These are phyloP conservation scores for Crepidodera aurea DNA, from an alignment of 2,888 invertebrate species.

Conservation along the genomic window DNA sequence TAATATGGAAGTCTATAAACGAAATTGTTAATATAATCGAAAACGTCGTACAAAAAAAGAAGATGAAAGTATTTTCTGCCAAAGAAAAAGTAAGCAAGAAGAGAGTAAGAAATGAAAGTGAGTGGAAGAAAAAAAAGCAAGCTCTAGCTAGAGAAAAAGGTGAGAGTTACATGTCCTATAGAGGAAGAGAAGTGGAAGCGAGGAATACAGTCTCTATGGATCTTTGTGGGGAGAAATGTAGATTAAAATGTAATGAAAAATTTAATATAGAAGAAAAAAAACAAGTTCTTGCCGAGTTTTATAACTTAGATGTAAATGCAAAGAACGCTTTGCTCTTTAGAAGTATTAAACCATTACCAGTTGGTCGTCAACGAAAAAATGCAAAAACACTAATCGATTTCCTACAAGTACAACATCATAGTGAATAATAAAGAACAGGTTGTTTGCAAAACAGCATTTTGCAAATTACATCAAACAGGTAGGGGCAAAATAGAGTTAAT, in stretches of 20 bases:
- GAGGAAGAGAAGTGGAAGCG: not conserved
- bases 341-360: conserved; percentile 15
- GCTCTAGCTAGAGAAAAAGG: conserved; percentile 13
- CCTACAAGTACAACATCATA: conserved; percentile 7
- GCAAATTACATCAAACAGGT: not conserved
- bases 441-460: conserved; percentile 11
- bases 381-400: conserved; percentile 4
- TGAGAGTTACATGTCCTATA: conserved; percentile 6
- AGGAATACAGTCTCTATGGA: not conserved
- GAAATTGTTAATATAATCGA: not conserved
- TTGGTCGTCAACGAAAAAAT: conserved; percentile 12
- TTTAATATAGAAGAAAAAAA: conserved; percentile 1
- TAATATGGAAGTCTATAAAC: too few species aligned
- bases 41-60: too few species aligned
- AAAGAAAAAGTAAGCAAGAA: not conserved
- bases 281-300: conserved; percentile 17
- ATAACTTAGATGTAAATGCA: conserved; percentile 20
- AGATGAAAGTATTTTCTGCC: too few species aligned
- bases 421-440: not conserved
- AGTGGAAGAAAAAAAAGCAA: not conserved
- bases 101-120: not conserved
- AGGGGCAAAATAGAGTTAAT: not conserved
- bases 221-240: conserved; percentile 15
- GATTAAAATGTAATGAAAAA: conserved; percentile 13
- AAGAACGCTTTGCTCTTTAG: conserved; percentile 27